Conservation (phyloP, 2,797 vertebrate genomes). For the Sarcophilus harrisii region DNA sequence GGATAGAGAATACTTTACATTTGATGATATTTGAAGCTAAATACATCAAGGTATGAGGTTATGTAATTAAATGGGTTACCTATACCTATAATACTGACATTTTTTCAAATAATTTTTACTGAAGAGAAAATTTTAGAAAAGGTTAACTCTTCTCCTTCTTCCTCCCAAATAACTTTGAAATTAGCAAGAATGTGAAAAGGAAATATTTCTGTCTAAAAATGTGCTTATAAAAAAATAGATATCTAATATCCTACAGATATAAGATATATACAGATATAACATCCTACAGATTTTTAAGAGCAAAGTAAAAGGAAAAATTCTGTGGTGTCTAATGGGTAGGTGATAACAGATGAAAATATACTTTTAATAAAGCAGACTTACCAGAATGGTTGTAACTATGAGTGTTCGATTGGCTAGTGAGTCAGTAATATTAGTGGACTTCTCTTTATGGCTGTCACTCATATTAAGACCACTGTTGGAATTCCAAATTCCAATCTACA, state of each 20-base stretch:
- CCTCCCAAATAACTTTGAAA: neutral
- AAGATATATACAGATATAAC: neutral
- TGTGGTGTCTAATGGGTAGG: neutral
- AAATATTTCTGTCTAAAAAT: neutral
- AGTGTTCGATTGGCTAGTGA: slow-evolving; percentile 96
- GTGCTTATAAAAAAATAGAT: neutral
- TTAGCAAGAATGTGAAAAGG: neutral
- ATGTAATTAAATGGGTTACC: neutral
- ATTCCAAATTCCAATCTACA: slow-evolving; percentile 97
- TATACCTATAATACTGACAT: neutral
- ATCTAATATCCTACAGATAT: neutral
- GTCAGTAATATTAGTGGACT: slow-evolving; percentile 92
- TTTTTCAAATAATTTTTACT: neutral
- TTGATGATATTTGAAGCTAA: neutral
- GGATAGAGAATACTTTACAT: neutral
- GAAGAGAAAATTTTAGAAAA: neutral
- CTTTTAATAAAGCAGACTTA: slow-evolving; percentile 78
- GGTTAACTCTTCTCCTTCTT: neutral
- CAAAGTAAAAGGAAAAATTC: neutral
- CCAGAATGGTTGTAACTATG: slow-evolving; percentile 98
- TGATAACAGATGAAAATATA: neutral
- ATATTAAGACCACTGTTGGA: slow-evolving; percentile 97
- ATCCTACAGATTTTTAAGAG: neutral
- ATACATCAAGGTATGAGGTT: neutral
- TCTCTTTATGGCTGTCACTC: slow-evolving; percentile 92